Evolutionary conservation across 2,888 invertebrate genomes (phyloP).

Genomic region (Brachyptera putata): DNA sequence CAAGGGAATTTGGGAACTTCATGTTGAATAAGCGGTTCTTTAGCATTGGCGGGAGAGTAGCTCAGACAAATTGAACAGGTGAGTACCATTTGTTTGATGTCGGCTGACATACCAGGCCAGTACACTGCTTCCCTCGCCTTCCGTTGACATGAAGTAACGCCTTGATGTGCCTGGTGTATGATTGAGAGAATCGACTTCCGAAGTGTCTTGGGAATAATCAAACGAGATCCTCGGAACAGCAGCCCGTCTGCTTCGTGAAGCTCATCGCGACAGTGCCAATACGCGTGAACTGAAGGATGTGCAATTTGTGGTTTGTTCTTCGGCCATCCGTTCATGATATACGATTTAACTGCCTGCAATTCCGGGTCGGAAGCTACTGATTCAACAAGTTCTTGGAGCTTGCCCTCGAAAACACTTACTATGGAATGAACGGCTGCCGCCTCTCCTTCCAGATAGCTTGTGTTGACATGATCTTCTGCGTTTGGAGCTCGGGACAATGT

Average conservation of each 20-base stretch:
- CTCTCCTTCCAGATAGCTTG: not conserved
- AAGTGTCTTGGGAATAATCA: slow-evolving; percentile 2
- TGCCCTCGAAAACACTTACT: not conserved
- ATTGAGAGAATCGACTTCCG: not conserved
- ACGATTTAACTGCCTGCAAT: not conserved
- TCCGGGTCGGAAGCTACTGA: not conserved
- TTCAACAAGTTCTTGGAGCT: not conserved
- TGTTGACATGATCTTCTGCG: not conserved
- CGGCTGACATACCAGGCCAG: slow-evolving; percentile 27
- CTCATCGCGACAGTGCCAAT: slow-evolving; percentile 6
- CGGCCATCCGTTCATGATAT: not conserved
- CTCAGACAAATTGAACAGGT: slow-evolving; percentile 16
- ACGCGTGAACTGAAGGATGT: not conserved
- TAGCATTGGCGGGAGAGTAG: no score
- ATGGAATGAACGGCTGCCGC: not conserved
- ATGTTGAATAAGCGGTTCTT: no score
- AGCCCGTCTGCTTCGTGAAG: slow-evolving; percentile 11
- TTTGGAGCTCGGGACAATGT: not conserved
- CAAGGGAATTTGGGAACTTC: no score
- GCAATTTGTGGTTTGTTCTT: not conserved
- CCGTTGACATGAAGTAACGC: not conserved
- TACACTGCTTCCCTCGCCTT: slow-evolving; percentile 2
- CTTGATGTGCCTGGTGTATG: slow-evolving; percentile 14
- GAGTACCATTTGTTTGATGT: slow-evolving; percentile 36
- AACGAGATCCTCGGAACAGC: not conserved